Evolutionary conservation across 2,797 vertebrate species (phyloP), one percentile per base, ranked within the genome.

Genomic region (Pteronotus mesoamericanus): DNA sequence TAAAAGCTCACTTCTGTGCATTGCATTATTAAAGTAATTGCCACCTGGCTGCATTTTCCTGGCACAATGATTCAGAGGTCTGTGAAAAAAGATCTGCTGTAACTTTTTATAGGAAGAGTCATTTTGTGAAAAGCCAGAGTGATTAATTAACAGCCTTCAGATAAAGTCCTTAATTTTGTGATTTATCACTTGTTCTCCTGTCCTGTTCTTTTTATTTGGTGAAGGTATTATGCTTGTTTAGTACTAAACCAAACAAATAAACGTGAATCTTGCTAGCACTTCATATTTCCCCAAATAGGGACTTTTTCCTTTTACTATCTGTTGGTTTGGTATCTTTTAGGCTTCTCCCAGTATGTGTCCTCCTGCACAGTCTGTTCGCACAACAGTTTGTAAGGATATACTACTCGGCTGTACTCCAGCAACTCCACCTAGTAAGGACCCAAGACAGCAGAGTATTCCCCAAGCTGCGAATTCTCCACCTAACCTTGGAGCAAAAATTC

Each of bases 401-500:
- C 84, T 98, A 61, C 97, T 98, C 1, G 98, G 98, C 26, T 98
- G 98, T 79, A 98, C 98, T 66, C 97, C 98, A 72, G 96, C 98
- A 57, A 97, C 98, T 84, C 98, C 98, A 53, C 97, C 98, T 78
- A 98, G 98, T 74, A 98, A 98, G 97, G 98, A 98, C 94, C 98
- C 97, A 39, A 97, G 98, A 95, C 98, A 98, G 80, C 98, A 97
- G 79, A 98, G 97, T 10, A 98, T 98, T 86, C 98, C 98, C 55
- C 97, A 98, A 29, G 97, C 98, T 61, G 98, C 98, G 42, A 98
- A 98, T 90, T 98, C 98, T 0, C 98, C 98, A 78, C 98, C 98
- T 46, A 98, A 98, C 55, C 98, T 99, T 61, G 98, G 98, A 80
- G 98, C 98, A 86, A 98, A 98, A 95, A 98, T 98, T 96, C 98